Percentiles rank a stretch among this genome's conserved stretches.
These are phyloP conservation scores for Caenorhabditis sp. DNA, from an alignment of 2,888 invertebrate species.

Conservation along the genomic window DNA sequence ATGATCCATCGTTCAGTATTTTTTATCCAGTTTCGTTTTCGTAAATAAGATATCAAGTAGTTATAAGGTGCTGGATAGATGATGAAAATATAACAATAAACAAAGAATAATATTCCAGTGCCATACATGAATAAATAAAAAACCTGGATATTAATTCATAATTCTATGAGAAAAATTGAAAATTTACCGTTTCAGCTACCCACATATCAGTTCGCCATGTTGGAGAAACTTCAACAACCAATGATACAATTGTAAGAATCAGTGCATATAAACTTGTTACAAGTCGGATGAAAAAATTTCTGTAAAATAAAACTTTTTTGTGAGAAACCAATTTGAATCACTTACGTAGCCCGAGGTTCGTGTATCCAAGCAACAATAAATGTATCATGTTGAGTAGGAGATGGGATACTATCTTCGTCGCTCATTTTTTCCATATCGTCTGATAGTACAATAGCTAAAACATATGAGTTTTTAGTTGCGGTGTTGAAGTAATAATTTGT, in stretches of 20 bases:
- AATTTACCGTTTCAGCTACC: constrained; percentile 63
- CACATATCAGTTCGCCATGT: constrained; percentile 62
- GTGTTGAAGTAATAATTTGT: not conserved
- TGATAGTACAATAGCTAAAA: constrained; percentile 32
- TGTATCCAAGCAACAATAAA: constrained; percentile 33
- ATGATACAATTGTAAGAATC: constrained; percentile 62
- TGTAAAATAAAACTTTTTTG: constrained; percentile 12
- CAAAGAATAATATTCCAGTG: constrained; percentile 60
- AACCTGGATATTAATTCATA: too few species aligned
- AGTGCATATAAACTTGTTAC: constrained; percentile 66
- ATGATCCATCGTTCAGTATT: constrained; percentile 45
- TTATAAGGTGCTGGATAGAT: constrained; percentile 63
- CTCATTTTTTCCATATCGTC: constrained; percentile 40
- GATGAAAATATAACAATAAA: constrained; percentile 65
- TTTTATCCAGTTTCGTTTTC: constrained; percentile 23
- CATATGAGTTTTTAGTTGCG: not conserved
- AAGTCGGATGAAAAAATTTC: constrained; percentile 62
- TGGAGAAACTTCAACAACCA: constrained; percentile 66
- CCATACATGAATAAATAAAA: constrained; percentile 69
- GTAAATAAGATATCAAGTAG: constrained; percentile 24
- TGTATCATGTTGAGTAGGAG: constrained; percentile 21
- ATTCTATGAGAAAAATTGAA: not conserved
- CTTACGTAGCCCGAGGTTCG: constrained; percentile 39
- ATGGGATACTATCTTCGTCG: constrained; percentile 30
- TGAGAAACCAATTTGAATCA: not conserved